A percentile compares a stretch with the other conserved stretches of the same genome.
Evolutionary conservation across 2,113 vertebrate species (phyloP).

Genomic region (Grantiella picta): DNA sequence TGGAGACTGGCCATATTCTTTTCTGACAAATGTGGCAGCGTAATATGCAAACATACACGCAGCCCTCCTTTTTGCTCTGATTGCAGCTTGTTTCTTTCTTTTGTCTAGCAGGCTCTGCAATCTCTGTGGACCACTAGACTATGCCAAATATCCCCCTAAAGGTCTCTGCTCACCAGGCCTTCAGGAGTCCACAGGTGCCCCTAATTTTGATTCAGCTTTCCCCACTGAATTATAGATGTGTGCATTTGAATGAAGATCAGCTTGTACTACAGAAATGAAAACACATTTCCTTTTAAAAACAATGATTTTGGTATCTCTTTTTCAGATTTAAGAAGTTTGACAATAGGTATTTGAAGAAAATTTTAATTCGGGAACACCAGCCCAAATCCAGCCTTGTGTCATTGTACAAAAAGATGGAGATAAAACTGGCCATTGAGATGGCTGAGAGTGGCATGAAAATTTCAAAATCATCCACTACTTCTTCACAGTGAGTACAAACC

Average conservation of each 20-base stretch:
- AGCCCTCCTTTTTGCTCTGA: slow-evolving; percentile 18
- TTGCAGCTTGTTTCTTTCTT: slow-evolving; percentile 58
- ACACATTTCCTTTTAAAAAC: background rate
- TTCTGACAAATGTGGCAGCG: background rate
- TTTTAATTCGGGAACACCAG: slow-evolving; percentile 83
- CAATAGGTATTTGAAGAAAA: slow-evolving; percentile 84
- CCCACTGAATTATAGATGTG: background rate
- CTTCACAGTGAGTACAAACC: slow-evolving; percentile 74
- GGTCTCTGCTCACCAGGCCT: background rate
- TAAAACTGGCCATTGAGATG: slow-evolving; percentile 92
- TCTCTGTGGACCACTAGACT: background rate
- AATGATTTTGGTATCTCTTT: background rate
- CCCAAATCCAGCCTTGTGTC: slow-evolving; percentile 91
- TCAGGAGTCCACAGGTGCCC: slow-evolving; percentile 5
- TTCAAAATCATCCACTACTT: slow-evolving; percentile 63
- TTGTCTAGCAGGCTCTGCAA: slow-evolving; percentile 44
- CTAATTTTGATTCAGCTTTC: slow-evolving; percentile 1
- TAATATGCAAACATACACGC: background rate
- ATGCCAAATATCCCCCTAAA: slow-evolving; percentile 6
- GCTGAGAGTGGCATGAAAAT: slow-evolving; percentile 79
- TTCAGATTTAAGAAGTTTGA: slow-evolving; percentile 93
- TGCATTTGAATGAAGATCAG: background rate
- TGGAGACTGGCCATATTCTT: slow-evolving; percentile 8
- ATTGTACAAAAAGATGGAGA: slow-evolving; percentile 93
- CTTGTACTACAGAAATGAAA: background rate